These are phyloP conservation scores for Ceratotherium simum DNA, from an alignment of 2,113 vertebrate species.

Conservation along the genomic window DNA sequence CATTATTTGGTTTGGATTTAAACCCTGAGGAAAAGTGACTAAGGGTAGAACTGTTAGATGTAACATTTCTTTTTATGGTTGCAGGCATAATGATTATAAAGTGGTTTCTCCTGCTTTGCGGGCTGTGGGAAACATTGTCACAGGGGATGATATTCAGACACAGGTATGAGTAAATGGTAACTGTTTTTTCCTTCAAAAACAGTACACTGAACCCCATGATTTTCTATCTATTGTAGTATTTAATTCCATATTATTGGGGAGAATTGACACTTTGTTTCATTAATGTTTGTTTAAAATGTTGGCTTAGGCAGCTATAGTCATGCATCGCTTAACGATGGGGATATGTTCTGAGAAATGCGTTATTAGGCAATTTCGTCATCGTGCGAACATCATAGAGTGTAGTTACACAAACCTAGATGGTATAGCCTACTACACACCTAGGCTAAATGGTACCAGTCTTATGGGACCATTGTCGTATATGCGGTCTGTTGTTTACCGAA, in stretches of 20 bases:
- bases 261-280: background rate
- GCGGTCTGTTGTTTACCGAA: too few relatives aligned
- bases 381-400: too few relatives aligned
- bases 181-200: background rate
- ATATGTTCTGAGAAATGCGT: too few relatives aligned
- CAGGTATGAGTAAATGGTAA: slow-evolving; percentile 88
- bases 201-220: background rate
- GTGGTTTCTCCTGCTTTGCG: slow-evolving; percentile 97
- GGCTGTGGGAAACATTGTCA: slow-evolving; percentile 98
- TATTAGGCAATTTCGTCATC: too few relatives aligned
- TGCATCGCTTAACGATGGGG: too few relatives aligned
- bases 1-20: slow-evolving; percentile 24
- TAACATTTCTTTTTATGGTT: slow-evolving; percentile 77
- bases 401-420: too few relatives aligned
- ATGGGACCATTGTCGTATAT: too few relatives aligned
- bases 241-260: background rate
- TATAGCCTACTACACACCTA: too few relatives aligned
- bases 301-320: background rate
- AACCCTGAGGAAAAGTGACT: background rate
- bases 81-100: slow-evolving; percentile 97
- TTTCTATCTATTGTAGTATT: background rate
- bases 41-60: background rate
- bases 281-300: background rate
- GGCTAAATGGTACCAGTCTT: too few relatives aligned
- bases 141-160: slow-evolving; percentile 98